Percentiles rank a stretch among this genome's conserved stretches.
Conservation (phyloP, 1,140 invertebrate genomes). For the Leptinotarsa texana region DNA sequence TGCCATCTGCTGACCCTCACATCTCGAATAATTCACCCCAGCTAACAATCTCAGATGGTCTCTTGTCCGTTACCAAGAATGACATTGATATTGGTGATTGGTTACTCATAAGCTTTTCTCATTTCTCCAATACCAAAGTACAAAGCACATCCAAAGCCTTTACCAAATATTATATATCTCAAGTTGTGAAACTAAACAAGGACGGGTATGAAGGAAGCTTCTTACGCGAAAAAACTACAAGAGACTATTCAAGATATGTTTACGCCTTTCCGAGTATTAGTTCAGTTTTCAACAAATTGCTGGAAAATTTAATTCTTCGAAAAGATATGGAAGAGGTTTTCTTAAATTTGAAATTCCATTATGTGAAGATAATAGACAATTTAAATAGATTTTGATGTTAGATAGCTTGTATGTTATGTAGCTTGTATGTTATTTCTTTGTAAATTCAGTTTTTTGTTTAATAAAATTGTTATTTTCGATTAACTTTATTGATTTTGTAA, state of each 20-base stretch:
- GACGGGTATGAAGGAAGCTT: not conserved
- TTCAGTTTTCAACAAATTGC: not conserved
- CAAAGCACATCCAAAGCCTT: no score
- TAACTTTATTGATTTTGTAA: no score
- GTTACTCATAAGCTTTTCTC: no score
- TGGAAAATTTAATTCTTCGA: not conserved
- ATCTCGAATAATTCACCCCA: not conserved
- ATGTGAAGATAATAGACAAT: not conserved
- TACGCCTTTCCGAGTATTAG: not conserved
- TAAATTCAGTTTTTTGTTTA: no score
- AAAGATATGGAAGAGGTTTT: not conserved
- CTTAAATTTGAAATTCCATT: not conserved
- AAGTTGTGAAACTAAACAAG: not conserved
- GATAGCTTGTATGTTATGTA: not conserved
- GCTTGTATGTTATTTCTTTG: no score
- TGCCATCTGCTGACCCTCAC: not conserved
- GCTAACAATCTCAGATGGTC: no score
- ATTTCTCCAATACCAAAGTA: no score
- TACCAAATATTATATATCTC: no score
- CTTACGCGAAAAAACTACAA: not conserved
- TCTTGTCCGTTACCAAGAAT: no score
- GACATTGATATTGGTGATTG: no score
- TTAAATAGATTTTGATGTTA: not conserved
- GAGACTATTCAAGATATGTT: no score
- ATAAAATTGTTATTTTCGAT: no score